Percentiles rank a stretch among this genome's conserved stretches.
Evolutionary conservation across 1,140 invertebrate genomes (phyloP).

Genomic region (Zaprionus ghesquierei): DNA sequence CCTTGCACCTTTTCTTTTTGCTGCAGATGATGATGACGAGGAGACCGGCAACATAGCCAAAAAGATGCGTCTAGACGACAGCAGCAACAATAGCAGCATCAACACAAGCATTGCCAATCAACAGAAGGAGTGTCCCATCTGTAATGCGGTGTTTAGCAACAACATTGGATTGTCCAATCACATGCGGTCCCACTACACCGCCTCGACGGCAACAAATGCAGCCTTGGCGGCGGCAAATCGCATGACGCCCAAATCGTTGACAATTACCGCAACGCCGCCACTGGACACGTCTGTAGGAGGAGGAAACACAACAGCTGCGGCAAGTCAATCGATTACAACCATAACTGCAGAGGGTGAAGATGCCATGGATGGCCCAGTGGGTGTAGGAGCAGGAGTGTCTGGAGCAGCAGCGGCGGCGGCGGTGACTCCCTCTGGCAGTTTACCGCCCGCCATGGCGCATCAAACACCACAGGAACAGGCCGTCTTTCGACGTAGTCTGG

Average conservation of each 20-base stretch:
- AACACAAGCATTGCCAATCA: conserved; percentile 50
- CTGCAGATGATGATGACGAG: conserved; percentile 74
- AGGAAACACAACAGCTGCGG: not conserved
- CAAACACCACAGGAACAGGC: conserved; percentile 67
- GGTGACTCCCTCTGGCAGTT: not conserved
- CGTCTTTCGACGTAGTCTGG: conserved; percentile 65
- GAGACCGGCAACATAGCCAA: conserved; percentile 61
- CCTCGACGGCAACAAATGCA: conserved; percentile 59
- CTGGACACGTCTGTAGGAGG: not conserved
- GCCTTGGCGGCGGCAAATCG: conserved; percentile 61
- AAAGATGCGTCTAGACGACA: conserved; percentile 73
- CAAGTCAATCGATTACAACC: not conserved
- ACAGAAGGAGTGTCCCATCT: conserved; percentile 78
- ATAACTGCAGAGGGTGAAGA: not conserved
- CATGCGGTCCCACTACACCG: conserved; percentile 78
- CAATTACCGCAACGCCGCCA: conserved; percentile 65
- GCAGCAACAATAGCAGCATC: conserved; percentile 62
- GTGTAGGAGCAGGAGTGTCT: not conserved
- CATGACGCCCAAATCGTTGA: conserved; percentile 72
- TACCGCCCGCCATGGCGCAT: conserved; percentile 57
- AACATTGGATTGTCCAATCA: conserved; percentile 81
- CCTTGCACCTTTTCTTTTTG: too few species aligned
- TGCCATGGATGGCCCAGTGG: not conserved
- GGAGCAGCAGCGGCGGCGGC: not conserved
- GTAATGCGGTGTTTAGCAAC: conserved; percentile 77